Evolutionary conservation across 2,888 invertebrate genomes (phyloP).

Genomic region (Syrphus vitripennis): DNA sequence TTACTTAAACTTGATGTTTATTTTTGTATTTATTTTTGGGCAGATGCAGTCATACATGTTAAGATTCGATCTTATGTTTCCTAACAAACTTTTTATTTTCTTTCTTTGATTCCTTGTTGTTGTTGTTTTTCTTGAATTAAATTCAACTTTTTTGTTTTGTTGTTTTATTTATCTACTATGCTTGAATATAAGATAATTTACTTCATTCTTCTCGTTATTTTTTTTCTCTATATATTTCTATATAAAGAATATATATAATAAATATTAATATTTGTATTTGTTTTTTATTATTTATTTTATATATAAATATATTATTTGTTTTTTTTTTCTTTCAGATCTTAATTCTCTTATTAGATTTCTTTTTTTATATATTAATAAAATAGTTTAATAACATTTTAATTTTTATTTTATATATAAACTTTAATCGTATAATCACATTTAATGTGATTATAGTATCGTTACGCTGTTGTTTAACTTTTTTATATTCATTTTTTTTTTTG

Average conservation of each 20-base stretch:
- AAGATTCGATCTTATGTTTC: slow-evolving; percentile 73
- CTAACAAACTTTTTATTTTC: slow-evolving; percentile 61
- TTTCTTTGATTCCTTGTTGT: slow-evolving; percentile 49
- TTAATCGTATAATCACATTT: slow-evolving; percentile 57
- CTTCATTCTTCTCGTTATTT: slow-evolving; percentile 38
- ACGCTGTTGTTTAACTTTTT: slow-evolving; percentile 49
- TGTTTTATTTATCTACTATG: slow-evolving; percentile 43
- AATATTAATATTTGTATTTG: slow-evolving; percentile 66
- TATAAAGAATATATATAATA: slow-evolving; percentile 69
- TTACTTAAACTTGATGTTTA: slow-evolving; percentile 7
- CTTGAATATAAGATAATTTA: slow-evolving; percentile 60
- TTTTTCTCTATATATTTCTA: slow-evolving; percentile 45
- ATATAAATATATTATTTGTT: slow-evolving; percentile 67
- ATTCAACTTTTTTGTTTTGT: slow-evolving; percentile 20
- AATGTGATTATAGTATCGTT: slow-evolving; percentile 50
- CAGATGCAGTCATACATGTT: slow-evolving; percentile 75
- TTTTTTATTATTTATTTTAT: slow-evolving; percentile 50
- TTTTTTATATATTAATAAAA: slow-evolving; percentile 68
- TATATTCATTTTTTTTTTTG: slow-evolving; percentile 42
- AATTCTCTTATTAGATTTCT: slow-evolving; percentile 67
- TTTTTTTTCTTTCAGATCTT: slow-evolving; percentile 69
- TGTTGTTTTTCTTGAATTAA: slow-evolving; percentile 35
- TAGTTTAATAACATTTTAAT: slow-evolving; percentile 66
- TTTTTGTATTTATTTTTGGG: slow-evolving; percentile 69
- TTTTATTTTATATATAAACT: slow-evolving; percentile 48